phyloP scores from a whole-genome alignment of 92 coral and sea anemone species.

The Parazoanthus darwini region DNA sequence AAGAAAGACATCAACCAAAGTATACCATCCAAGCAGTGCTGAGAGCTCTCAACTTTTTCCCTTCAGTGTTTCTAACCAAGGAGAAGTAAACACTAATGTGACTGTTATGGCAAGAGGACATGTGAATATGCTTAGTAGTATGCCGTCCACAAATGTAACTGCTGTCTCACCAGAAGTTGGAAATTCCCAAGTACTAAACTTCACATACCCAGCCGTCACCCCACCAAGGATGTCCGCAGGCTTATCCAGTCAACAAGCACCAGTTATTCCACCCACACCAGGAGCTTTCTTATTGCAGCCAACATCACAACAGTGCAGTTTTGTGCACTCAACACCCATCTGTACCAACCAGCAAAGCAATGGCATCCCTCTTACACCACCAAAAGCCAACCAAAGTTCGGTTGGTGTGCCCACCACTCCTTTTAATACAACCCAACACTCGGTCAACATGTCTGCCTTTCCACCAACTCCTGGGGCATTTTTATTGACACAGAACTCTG shows the following conservation, averaged over 20 bases:
- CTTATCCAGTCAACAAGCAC: background rate
- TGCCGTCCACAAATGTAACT: background rate
- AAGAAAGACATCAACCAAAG: background rate
- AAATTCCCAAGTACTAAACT: background rate
- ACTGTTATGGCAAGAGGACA: background rate
- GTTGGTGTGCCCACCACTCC: background rate
- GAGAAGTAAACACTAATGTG: background rate
- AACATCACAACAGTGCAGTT: background rate
- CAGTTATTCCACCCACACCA: constrained; percentile 28
- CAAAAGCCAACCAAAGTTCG: background rate
- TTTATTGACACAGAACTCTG: constrained; percentile 5
- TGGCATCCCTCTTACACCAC: background rate
- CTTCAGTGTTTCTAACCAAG: background rate
- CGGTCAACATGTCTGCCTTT: background rate
- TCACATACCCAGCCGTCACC: background rate
- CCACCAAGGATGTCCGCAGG: background rate
- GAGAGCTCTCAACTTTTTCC: background rate
- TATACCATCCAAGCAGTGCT: background rate
- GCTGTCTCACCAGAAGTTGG: background rate
- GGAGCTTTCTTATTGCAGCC: constrained; percentile 28
- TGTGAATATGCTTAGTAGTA: background rate
- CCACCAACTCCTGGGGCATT: constrained; percentile 26
- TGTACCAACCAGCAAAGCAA: background rate
- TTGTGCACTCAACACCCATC: background rate
- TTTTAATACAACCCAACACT: background rate